phyloP scores from a whole-genome alignment of 2,113 vertebrate genomes.

The Marmota flaviventris region DNA sequence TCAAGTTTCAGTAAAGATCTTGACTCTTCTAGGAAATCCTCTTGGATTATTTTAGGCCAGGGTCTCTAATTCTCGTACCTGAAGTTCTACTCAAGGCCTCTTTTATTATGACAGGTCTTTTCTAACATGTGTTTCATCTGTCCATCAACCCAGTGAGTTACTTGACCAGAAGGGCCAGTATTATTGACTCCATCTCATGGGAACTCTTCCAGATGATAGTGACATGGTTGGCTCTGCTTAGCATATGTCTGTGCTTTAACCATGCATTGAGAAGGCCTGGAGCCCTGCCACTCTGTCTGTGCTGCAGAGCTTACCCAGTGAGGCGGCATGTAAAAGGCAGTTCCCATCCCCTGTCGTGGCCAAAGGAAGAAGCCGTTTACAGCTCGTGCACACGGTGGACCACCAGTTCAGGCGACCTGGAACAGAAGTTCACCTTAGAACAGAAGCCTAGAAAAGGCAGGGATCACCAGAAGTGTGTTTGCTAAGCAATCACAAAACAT shows the following conservation, averaged over 20 bases:
- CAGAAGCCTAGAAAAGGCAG: not conserved
- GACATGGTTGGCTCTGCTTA: not conserved
- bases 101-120: not conserved
- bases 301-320: constrained; percentile 91
- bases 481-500: not conserved
- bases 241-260: not conserved
- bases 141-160: not conserved
- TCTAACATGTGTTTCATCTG: not conserved
- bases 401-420: constrained; percentile 99
- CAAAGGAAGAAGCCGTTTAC: constrained; percentile 97
- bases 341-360: constrained; percentile 99
- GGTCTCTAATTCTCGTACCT: not conserved
- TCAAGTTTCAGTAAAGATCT: constrained; percentile 15
- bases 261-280: not conserved
- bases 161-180: not conserved
- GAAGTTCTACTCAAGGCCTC: not conserved
- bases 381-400: constrained; percentile 97
- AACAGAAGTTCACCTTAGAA: constrained; percentile 65
- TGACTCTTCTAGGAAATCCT: not conserved
- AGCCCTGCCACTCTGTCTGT: not conserved
- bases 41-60: not conserved
- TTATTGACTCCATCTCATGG: not conserved
- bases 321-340: constrained; percentile 98
- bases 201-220: not conserved
- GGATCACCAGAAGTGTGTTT: not conserved